phyloP scores from a whole-genome alignment of 2,888 invertebrate species.

The Anoncus sp. region DNA sequence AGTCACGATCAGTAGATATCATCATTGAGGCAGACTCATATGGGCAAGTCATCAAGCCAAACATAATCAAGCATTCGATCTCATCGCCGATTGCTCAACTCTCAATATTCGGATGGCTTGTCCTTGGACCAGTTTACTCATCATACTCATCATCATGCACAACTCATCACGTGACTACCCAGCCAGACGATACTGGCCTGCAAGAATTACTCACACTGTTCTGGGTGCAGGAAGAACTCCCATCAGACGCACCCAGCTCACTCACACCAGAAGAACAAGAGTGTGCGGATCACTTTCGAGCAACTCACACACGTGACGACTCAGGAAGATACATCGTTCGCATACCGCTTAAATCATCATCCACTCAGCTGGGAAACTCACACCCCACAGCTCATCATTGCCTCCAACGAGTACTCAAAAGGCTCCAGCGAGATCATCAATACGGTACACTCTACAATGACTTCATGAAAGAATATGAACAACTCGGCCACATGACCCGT shows the following conservation, averaged over 20 bases:
- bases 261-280: slow-evolving; percentile 17
- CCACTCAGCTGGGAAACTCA: slow-evolving; percentile 1
- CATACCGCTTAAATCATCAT: not conserved
- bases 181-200: not conserved
- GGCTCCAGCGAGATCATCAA: not conserved
- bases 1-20: slow-evolving; percentile 31
- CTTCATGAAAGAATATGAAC: slow-evolving; percentile 18
- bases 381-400: not conserved
- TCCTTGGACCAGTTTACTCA: slow-evolving; percentile 40
- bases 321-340: slow-evolving; percentile 28
- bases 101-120: slow-evolving; percentile 49
- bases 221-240: slow-evolving; percentile 20
- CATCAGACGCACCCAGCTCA: not conserved
- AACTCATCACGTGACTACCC: not conserved
- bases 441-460: not conserved
- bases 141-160: not conserved
- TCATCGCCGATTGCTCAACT: slow-evolving; percentile 52
- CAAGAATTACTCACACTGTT: slow-evolving; percentile 7
- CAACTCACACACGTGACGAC: slow-evolving; percentile 21
- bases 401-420: not conserved
- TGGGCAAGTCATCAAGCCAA: no score
- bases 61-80: slow-evolving; percentile 42
- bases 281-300: slow-evolving; percentile 20
- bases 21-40: slow-evolving; percentile 60
- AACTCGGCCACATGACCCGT: slow-evolving; percentile 6